Evolutionary conservation across 1,140 invertebrate species (phyloP).

Genomic region (Mycetomoellerius zeteki): DNA sequence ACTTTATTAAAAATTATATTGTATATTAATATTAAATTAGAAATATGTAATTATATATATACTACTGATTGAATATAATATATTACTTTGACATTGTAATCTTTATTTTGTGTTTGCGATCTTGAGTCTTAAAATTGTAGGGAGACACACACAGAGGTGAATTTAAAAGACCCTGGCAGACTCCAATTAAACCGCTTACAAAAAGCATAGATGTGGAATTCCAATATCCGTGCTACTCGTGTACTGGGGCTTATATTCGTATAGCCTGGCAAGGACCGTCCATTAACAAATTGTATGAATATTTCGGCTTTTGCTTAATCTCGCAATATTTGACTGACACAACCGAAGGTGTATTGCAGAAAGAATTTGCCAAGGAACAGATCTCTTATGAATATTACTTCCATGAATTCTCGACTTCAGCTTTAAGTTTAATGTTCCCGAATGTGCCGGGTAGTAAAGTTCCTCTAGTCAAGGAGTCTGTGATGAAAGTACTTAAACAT

Average conservation of each 20-base stretch:
- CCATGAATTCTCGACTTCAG: conserved; percentile 91
- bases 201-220: conserved; percentile 87
- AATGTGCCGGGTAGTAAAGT: conserved; percentile 93
- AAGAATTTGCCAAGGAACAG: conserved; percentile 93
- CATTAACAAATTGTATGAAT: conserved; percentile 87
- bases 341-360: conserved; percentile 93
- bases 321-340: conserved; percentile 95
- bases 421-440: conserved; percentile 91
- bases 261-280: conserved; percentile 94
- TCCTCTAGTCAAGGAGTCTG: conserved; percentile 88
- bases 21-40: background rate
- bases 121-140: conserved; percentile 82
- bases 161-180: conserved; percentile 93
- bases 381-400: conserved; percentile 92
- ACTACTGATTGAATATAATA: too few species aligned
- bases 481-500: conserved; percentile 88
- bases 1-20: background rate
- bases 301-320: conserved; percentile 90
- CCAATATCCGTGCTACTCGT: conserved; percentile 93
- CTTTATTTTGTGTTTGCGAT: conserved; percentile 10
- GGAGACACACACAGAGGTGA: conserved; percentile 86
- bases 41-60: too few species aligned
- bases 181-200: conserved; percentile 89
- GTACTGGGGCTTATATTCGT: conserved; percentile 92
- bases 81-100: too few species aligned